Conservation (phyloP, 2,888 invertebrate species). For the Aphidius colemani region DNA sequence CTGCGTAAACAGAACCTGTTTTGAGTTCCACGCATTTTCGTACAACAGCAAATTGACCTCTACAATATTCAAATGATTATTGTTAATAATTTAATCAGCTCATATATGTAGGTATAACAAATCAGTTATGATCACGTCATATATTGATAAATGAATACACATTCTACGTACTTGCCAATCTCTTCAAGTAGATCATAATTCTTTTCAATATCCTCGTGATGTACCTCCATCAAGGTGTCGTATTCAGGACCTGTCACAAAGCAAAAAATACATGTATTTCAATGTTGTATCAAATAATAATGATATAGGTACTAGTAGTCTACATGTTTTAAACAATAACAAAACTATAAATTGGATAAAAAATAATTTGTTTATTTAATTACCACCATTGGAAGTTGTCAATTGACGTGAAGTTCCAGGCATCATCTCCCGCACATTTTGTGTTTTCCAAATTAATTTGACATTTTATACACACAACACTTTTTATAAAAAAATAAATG, state of each 20-base stretch:
- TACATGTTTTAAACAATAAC: conserved; percentile 7
- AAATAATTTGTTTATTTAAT: conserved; percentile 27
- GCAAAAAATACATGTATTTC: no score
- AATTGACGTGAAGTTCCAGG: conserved; percentile 52
- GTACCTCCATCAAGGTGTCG: conserved; percentile 60
- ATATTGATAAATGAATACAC: conserved; percentile 11
- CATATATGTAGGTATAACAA: no score
- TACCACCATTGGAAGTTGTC: conserved; percentile 55
- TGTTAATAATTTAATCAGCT: neutral
- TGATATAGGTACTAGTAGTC: no score
- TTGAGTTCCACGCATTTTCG: conserved; percentile 63
- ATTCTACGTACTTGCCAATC: conserved; percentile 63
- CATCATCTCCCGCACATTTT: conserved; percentile 56
- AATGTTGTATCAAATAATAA: conserved; percentile 6
- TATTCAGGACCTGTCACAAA: conserved; percentile 50
- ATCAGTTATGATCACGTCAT: neutral
- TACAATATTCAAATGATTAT: conserved; percentile 42
- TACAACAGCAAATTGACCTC: conserved; percentile 71
- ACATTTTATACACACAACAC: conserved; percentile 7
- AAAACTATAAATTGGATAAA: conserved; percentile 8
- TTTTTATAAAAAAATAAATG: no score
- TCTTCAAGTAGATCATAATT: conserved; percentile 64
- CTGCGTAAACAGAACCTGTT: conserved; percentile 65
- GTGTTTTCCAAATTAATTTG: conserved; percentile 24
- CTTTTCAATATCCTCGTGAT: conserved; percentile 63